Percentiles rank a stretch among this genome's conserved stretches.
These are phyloP conservation scores for Canis aureus DNA, from an alignment of 2,113 vertebrate species.

Conservation along the genomic window DNA sequence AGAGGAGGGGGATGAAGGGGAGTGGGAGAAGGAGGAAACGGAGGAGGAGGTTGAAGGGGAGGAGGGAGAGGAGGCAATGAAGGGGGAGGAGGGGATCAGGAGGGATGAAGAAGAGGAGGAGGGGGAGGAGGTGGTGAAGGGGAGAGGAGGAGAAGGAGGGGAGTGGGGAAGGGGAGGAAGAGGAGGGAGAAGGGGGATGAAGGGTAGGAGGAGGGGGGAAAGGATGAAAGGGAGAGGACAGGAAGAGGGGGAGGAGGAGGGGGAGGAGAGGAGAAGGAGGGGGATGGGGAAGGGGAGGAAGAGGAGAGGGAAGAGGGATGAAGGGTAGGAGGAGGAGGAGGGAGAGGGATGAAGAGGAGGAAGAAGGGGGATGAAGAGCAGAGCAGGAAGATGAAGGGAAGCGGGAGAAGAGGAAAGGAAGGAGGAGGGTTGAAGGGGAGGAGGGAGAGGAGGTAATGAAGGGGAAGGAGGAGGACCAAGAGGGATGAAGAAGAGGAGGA, in stretches of 20 bases:
- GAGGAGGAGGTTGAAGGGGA: fast-evolving
- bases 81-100: no score
- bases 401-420: fast-evolving
- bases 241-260: not conserved
- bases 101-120: not conserved
- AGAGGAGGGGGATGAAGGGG: no score
- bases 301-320: fast-evolving
- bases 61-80: not conserved
- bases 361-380: not conserved
- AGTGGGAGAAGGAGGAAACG: fast-evolving
- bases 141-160: no score
- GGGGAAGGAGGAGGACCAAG: no score
- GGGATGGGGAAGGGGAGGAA: no score
- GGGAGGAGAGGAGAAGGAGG: not conserved
- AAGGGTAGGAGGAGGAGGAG: not conserved
- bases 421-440: fast-evolving
- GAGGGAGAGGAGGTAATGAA: not conserved
- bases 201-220: no score
- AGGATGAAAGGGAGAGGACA: no score
- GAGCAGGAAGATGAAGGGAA: no score
- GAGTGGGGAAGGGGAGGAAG: no score
- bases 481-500: no score
- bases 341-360: not conserved
- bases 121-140: fast-evolving
- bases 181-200: no score